These are phyloP conservation scores for Cataglyphis altisquamis DNA, from an alignment of 2,888 invertebrate species.

Conservation along the genomic window DNA sequence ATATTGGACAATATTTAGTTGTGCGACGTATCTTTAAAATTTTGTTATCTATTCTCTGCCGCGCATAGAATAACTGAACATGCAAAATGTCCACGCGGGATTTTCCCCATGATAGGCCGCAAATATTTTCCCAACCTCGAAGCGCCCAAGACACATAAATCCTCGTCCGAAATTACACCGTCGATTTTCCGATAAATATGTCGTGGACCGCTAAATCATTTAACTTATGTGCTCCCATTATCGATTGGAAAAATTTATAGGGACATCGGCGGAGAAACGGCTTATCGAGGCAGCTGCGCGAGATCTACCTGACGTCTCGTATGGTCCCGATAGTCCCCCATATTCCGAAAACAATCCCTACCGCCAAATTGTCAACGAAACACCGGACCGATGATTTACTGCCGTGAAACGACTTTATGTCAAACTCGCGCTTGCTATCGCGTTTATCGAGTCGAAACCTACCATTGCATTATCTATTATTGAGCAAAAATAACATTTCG, in stretches of 20 bases:
- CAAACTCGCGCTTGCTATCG: conserved; percentile 26
- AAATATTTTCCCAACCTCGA: conserved; percentile 42
- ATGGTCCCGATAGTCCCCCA: background rate
- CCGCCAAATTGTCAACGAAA: conserved; percentile 30
- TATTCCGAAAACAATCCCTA: conserved; percentile 47
- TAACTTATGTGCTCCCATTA: conserved; percentile 51
- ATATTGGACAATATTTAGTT: background rate
- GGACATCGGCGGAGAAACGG: background rate
- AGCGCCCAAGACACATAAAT: conserved; percentile 39
- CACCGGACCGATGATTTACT: conserved; percentile 35
- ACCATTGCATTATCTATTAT: conserved; percentile 24
- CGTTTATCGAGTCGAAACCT: conserved; percentile 27
- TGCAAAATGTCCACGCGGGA: conserved; percentile 2
- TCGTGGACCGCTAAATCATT: conserved; percentile 47
- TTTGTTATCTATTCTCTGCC: background rate
- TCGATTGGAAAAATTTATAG: conserved; percentile 48
- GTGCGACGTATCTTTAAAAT: background rate
- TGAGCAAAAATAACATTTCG: conserved; percentile 17
- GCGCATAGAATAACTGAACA: background rate
- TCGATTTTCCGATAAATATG: conserved; percentile 52
- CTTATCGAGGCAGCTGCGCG: conserved; percentile 36
- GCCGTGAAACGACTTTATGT: conserved; percentile 28
- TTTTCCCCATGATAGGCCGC: background rate
- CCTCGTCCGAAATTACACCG: conserved; percentile 32
- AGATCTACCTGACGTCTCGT: conserved; percentile 36